Evolutionary conservation across 2,888 invertebrate genomes (phyloP), one percentile per base, ranked within the genome.

Genomic region (Plusia festucae): DNA sequence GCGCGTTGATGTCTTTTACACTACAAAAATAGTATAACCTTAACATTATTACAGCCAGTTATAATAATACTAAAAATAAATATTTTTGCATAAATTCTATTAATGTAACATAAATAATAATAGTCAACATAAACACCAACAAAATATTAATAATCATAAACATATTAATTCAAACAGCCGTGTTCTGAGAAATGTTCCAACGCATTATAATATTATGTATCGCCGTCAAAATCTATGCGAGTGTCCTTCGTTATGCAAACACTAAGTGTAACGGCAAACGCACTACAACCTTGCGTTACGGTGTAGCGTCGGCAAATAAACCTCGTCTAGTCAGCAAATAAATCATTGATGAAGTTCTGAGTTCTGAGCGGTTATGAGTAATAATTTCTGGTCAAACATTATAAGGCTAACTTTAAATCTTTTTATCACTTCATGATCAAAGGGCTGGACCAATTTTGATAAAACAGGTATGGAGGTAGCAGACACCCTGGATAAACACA

Each of bases 1-100:
- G 46, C 73, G 71, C 79, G 81, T 82, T 81, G 75, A 81, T 79
- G 77, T 82, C 81, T 79, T 73, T 79, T 77, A 57, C 46, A 22
- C 61, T 18, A 59, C 46, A 49, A 4, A n/a, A 40, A n/a, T n/a
- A 6, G n/a, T 1, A n/a, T n/a, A 13, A 13, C 1, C 13, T 15
- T 13, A 2, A 15, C 15, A 34, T 34, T 15, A 34, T 34, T 34
- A 34, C 15, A 2, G 15, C 2, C 34, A 34, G 3, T 15, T 15
- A 15, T 34, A 15, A 34, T 34, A 15, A 5, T 34, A 15, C 15
- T 4, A 2, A 2, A 30, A 34, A 0, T 15, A 15, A 15, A 4
- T 34, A 15, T 15, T 15, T 34, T 15, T 13, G 9, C 9, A 7
- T 1, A 9, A 30, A 30, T 9, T 9, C 2, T 9, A 27, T 27